Percentiles rank a stretch among this genome's conserved stretches.
Evolutionary conservation across 1,140 invertebrate species (phyloP).

Genomic region (Leptinotarsa texana): DNA sequence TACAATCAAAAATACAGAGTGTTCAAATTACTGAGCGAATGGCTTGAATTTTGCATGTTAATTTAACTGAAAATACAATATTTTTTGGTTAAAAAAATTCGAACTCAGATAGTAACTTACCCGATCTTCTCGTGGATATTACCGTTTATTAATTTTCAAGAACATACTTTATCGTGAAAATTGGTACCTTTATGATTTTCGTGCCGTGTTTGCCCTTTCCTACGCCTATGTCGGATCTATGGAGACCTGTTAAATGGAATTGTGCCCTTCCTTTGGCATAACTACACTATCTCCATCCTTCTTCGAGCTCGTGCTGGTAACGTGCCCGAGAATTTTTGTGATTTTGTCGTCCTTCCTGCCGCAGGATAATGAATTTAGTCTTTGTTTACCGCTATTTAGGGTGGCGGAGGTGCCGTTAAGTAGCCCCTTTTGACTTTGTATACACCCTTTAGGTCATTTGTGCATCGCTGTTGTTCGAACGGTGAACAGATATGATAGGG

Average conservation of each 20-base stretch:
- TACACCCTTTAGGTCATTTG: slow-evolving; percentile 6
- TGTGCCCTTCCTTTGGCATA: slow-evolving; percentile 22
- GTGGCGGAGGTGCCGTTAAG: slow-evolving; percentile 14
- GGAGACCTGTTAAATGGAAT: slow-evolving; percentile 29
- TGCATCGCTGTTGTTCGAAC: neutral
- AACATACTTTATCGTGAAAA: no score
- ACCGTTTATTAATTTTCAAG: no score
- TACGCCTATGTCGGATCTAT: slow-evolving; percentile 22
- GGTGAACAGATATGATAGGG: no score
- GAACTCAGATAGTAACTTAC: no score
- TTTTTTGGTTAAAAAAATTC: no score
- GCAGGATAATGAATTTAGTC: slow-evolving; percentile 12
- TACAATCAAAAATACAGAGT: no score
- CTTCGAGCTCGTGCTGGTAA: slow-evolving; percentile 35
- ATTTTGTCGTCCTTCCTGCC: slow-evolving; percentile 16
- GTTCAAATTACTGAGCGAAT: no score
- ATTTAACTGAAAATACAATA: no score
- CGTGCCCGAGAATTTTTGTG: slow-evolving; percentile 33
- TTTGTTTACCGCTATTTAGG: slow-evolving; percentile 15
- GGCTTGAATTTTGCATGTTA: no score
- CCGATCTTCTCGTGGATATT: no score
- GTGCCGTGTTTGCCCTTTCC: neutral
- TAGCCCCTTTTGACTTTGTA: slow-evolving; percentile 18
- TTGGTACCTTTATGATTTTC: no score
- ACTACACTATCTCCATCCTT: slow-evolving; percentile 24